Base-by-base conservation (phyloP, 53 echinoderm and acorn worm genomes). In the Paracentrotus lividus region DNA sequence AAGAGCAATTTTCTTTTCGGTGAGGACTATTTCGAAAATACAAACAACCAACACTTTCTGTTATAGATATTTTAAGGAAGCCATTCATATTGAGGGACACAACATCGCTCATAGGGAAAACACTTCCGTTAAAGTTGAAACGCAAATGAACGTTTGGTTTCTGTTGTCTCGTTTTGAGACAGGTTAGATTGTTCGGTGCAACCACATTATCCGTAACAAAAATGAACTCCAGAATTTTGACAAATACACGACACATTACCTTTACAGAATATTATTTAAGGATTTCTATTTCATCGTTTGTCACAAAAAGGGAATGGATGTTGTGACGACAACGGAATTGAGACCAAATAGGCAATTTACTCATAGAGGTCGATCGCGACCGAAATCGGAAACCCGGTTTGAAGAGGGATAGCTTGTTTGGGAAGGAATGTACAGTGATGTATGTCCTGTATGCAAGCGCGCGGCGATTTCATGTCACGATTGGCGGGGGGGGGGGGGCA, bases 201-300 rank as follows among this genome's bases (percentile, higher is more conserved):
- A 72, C 72, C 72, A 72, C 72, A 72, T 72, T n/a, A 72, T 72
- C 72, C 72, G 72, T 36, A 72, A 38, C 20, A n/a, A n/a, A n/a
- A 72, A 72, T 4, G 40, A 57, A 20, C 32, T 5, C 20, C 72
- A 18, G 21, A 67, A 67, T 2, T 1, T 8, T 67, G 67, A 72
- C 72, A 72, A 72, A 40, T 40, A 40, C 15, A 72, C 20, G 2
- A 72, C 72, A 40, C 36, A 72, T 40, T n/a, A n/a, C 57, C 57
- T 57, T 20, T 57, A 57, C 16, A 36, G 36, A 20, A 72, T n/a
- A n/a, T 72, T 40, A 72, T 4, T 40, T 61, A 29, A 29, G 26
- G 29, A 61, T 61, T 59, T 59, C 3, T n/a, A n/a, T 0, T 51
- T 12, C 51, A 8, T 61, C 61, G 27, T 61, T 61, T 7, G 8